Evolutionary conservation across 2,888 invertebrate species (phyloP).

Genomic region (Euphydryas editha): DNA sequence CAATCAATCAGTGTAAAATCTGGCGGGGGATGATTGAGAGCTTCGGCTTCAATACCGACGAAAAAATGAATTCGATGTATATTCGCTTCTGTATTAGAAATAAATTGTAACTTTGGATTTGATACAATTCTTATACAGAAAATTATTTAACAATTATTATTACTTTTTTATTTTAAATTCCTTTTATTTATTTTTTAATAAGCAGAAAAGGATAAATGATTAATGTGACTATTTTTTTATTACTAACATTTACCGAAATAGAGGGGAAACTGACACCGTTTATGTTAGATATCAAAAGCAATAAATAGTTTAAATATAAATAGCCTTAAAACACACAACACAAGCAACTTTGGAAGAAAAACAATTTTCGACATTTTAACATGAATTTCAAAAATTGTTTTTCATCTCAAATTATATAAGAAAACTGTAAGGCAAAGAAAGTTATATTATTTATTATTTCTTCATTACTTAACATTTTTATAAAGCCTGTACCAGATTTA

Average conservation of each 20-base stretch:
- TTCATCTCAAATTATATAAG: constrained; percentile 3
- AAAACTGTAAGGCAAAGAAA: not conserved
- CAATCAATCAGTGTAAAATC: constrained; percentile 67
- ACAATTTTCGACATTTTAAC: no score
- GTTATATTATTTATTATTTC: not conserved
- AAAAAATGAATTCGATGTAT: constrained; percentile 46
- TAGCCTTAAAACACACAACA: no score
- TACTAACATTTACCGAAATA: no score
- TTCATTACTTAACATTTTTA: not conserved
- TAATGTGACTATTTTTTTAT: no score
- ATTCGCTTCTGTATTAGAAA: constrained; percentile 31
- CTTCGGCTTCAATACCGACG: constrained; percentile 52
- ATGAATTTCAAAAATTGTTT: no score
- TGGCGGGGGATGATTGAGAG: constrained; percentile 58
- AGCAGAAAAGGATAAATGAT: no score
- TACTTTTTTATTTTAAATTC: not conserved
- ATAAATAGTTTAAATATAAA: no score
- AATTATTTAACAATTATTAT: not conserved
- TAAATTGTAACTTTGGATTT: not conserved
- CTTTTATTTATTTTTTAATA: no score
- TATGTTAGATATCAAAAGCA: no score
- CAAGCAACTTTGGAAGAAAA: no score
- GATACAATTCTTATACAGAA: not conserved
- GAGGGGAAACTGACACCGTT: no score
- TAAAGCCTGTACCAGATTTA: not conserved